Conservation (phyloP, 2,113 vertebrate species). For the Sorex araneus region DNA sequence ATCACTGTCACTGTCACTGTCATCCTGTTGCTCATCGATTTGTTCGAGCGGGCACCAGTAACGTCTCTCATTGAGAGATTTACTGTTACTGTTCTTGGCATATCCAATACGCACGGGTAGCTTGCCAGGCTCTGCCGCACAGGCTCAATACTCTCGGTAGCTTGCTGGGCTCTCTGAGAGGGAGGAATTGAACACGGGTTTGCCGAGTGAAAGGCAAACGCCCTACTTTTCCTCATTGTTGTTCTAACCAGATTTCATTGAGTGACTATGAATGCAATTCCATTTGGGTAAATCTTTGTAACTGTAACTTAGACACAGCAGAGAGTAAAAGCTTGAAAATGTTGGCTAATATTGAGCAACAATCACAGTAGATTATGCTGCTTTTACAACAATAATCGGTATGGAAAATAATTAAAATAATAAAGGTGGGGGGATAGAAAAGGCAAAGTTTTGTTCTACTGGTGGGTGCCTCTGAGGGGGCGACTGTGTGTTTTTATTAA, state of each 20-base stretch:
- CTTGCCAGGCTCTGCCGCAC: too few relatives aligned
- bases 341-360: background rate
- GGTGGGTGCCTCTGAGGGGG: background rate
- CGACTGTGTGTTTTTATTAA: background rate
- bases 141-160: too few relatives aligned
- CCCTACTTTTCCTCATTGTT: background rate
- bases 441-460: background rate
- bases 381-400: background rate
- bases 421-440: background rate
- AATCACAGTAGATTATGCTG: background rate
- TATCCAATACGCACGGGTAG: too few relatives aligned
- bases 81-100: too few relatives aligned
- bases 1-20: too few relatives aligned
- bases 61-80: too few relatives aligned
- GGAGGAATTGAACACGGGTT: too few relatives aligned
- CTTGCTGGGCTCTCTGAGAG: too few relatives aligned
- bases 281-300: background rate
- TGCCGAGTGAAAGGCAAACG: too few relatives aligned
- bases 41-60: too few relatives aligned
- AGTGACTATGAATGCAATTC: background rate
- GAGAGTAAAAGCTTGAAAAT: background rate
- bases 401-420: slow-evolving; percentile 13
- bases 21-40: too few relatives aligned
- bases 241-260: background rate
- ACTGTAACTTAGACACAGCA: background rate